phyloP scores from a whole-genome alignment of 2,888 invertebrate species.

The Polietes domitor region DNA sequence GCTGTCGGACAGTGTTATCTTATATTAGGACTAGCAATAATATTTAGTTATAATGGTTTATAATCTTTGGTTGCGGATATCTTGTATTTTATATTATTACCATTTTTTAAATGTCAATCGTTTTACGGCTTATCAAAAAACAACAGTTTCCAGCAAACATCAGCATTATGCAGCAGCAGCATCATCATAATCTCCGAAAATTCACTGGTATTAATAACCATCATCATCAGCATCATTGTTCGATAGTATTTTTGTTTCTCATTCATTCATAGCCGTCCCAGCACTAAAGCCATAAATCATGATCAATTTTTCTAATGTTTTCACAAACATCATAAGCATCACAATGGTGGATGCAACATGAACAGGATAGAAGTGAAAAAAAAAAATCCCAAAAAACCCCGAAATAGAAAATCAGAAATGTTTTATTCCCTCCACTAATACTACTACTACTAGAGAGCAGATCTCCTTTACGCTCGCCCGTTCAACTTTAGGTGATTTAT shows the following conservation, averaged over 20 bases:
- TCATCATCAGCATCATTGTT: not conserved
- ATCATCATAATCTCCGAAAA: not conserved
- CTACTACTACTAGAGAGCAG: no score
- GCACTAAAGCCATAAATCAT: constrained; percentile 73
- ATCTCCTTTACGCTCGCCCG: constrained; percentile 48
- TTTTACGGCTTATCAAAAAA: not conserved
- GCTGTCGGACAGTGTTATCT: no score
- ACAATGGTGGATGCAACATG: constrained; percentile 70
- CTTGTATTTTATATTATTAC: no score
- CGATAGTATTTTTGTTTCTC: not conserved
- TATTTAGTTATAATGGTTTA: no score
- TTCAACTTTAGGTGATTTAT: constrained; percentile 73
- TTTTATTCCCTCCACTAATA: constrained; percentile 5
- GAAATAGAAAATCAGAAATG: constrained; percentile 38
- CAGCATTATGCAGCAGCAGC: not conserved
- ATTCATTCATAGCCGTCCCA: constrained; percentile 12
- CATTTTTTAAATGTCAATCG: not conserved
- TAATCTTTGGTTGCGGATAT: no score
- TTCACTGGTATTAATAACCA: not conserved
- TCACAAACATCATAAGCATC: constrained; percentile 75
- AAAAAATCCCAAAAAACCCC: constrained; percentile 27
- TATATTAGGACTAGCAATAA: no score
- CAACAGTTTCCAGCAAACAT: not conserved
- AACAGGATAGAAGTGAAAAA: constrained; percentile 16
- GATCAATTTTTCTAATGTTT: constrained; percentile 74